A percentile compares a stretch with the other conserved stretches of the same genome.
phyloP scores from a whole-genome alignment of 2,113 vertebrate genomes.

The Cryptoleucopteryx plumbea region DNA sequence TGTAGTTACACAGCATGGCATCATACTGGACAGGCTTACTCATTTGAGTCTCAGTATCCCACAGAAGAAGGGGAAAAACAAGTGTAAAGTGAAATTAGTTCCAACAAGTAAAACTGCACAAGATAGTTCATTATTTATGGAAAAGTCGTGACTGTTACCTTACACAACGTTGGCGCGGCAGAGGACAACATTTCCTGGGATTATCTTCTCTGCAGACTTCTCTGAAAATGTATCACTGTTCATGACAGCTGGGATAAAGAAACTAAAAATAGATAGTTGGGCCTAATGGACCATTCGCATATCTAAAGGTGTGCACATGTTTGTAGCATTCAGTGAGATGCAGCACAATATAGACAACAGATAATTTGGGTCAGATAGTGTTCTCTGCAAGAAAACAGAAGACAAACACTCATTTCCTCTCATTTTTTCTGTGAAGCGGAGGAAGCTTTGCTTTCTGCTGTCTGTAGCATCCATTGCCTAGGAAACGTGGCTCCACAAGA shows the following conservation, averaged over 20 bases:
- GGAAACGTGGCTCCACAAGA: background rate
- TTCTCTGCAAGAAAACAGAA: background rate
- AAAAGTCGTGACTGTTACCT: background rate
- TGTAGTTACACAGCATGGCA: rapidly evolving
- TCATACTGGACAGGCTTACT: background rate
- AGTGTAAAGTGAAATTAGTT: background rate
- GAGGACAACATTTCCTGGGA: background rate
- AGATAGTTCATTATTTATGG: background rate
- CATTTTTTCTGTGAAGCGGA: background rate
- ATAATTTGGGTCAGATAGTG: background rate
- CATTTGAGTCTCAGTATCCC: background rate
- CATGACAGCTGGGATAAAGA: background rate
- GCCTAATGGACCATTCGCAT: background rate
- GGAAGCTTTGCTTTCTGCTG: background rate
- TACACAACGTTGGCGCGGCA: background rate
- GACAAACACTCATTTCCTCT: background rate
- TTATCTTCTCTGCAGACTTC: background rate
- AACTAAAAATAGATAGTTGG: background rate
- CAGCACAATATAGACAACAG: background rate
- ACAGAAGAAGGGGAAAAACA: background rate
- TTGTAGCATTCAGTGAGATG: background rate
- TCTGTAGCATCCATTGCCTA: background rate
- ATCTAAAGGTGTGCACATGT: background rate
- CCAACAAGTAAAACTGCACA: background rate
- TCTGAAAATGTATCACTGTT: background rate